These are phyloP conservation scores for Papilio polyxenes DNA, from an alignment of 1,140 invertebrate genomes.

Conservation along the genomic window DNA sequence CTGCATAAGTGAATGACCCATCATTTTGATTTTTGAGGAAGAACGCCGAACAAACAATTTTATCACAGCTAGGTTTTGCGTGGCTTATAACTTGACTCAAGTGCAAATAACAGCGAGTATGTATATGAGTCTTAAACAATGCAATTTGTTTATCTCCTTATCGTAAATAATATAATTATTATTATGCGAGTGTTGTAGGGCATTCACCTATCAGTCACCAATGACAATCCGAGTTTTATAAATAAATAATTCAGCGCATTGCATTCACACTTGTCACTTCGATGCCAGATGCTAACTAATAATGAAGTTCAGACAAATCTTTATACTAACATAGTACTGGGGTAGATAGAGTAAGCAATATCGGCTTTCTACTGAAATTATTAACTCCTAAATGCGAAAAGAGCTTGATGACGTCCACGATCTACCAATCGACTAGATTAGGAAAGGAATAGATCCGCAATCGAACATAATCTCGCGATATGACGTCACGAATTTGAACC, in stretches of 20 bases:
- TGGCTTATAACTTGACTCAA: not conserved
- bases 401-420: no score
- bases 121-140: not conserved
- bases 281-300: not conserved
- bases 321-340: not conserved
- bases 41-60: not conserved
- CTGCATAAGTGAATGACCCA: not conserved
- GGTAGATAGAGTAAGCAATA: not conserved
- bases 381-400: no score
- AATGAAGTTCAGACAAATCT: not conserved
- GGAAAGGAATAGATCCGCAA: no score
- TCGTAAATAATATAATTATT: not conserved
- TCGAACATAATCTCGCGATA: no score
- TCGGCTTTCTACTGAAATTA: no score
- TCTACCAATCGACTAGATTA: no score
- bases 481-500: no score
- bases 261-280: not conserved
- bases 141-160: not conserved
- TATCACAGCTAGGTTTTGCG: not conserved
- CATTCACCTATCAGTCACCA: not conserved
- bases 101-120: not conserved
- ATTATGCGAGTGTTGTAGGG: not conserved
- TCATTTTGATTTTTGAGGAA: not conserved
- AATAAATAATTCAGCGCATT: not conserved
- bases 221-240: not conserved